Evolutionary conservation across 2,113 vertebrate genomes (phyloP).

Genomic region (Notothenia coriiceps): DNA sequence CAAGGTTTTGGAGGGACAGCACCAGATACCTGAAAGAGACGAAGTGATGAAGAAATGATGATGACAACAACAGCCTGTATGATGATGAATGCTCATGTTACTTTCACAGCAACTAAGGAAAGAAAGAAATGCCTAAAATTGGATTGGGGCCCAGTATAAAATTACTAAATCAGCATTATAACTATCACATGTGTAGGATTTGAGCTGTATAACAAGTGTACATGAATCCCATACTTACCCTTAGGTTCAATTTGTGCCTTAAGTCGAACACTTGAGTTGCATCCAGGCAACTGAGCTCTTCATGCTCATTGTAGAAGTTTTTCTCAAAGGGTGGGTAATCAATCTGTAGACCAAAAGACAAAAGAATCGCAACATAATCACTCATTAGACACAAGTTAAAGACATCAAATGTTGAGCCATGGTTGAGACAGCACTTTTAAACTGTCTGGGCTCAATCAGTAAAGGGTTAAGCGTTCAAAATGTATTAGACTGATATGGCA

Average conservation of each 20-base stretch:
- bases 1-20: conserved; percentile 94
- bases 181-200: neutral
- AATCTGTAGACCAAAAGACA: conserved; percentile 83
- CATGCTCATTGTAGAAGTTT: conserved; percentile 97
- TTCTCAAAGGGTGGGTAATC: conserved; percentile 98
- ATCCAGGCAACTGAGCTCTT: conserved; percentile 92
- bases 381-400: neutral
- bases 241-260: conserved; percentile 93
- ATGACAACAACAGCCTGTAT: neutral
- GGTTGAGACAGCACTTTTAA: neutral
- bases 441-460: neutral
- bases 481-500: no score
- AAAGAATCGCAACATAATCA: neutral
- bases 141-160: neutral
- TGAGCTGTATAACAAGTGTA: neutral
- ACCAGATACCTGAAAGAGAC: conserved; percentile 89
- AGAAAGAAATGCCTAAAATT: neutral
- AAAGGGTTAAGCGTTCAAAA: no score
- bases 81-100: neutral
- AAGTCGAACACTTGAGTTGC: conserved; percentile 91
- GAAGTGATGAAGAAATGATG: neutral
- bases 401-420: neutral
- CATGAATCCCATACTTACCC: conserved; percentile 83
- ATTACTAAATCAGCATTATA: neutral
- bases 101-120: neutral